Evolutionary conservation across 2,113 vertebrate species (phyloP), one percentile per base, ranked within the genome.

Genomic region (Pitta sordida): DNA sequence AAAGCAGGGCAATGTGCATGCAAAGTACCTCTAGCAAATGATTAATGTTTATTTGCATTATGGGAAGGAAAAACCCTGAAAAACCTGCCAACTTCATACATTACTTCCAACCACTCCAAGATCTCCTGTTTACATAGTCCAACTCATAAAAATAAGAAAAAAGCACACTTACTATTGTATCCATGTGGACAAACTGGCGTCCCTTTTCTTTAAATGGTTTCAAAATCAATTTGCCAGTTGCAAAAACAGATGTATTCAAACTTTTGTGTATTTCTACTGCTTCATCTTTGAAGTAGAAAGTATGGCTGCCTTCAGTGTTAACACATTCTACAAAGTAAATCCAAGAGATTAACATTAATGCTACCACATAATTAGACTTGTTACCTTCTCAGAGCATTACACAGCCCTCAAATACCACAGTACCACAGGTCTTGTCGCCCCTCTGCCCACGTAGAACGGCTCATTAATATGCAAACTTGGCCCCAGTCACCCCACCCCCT

Each of bases 151-250:
- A 81, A 82, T 10, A 70, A 30, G 18, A 21, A 69, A 74, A 63
- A 92, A 32, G 12, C 13, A 55, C 56, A 97, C 98, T 98, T 81
- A 98, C 98, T 91, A 98, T 53, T 79, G 95, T 98, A 94, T 98
- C 97, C 84, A 56, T 68, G 69, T 96, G 48, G 68, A 98, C 97
- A 96, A 93, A 97, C 29, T 98, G 98, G 26, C 78, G 83, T 55
- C 98, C 98, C 53, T 98, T 98, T 96, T 98, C 98, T 94, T 98
- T 96, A 67, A 91, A 22, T 13, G 98, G 98, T 63, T 98, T 97
- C 94, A 98, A 79, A 93, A 97, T 12, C 87, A 98, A 93, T 96
- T 53, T 98, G 41, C 98, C 98, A 87, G 65, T 79, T 68, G 98
- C 96, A 97, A 98, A 98, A 64, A 43, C 20, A 7, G 96, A 77